Conservation (phyloP, 2,888 invertebrate species). For the Hartigia nigra region DNA sequence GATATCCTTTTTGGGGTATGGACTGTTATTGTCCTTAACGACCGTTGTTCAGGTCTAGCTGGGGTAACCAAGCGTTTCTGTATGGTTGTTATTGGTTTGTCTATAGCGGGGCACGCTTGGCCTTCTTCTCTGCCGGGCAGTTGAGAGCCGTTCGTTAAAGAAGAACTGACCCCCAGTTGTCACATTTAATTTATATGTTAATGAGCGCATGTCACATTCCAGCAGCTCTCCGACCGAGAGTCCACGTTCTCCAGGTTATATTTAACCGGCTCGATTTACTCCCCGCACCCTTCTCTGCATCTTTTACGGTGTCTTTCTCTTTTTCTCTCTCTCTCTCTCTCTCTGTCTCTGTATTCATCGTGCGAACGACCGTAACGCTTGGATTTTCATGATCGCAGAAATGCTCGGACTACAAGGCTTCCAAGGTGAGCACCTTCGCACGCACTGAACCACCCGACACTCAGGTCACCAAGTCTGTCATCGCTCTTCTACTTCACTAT, state of each 20-base stretch:
- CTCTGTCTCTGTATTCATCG: constrained; percentile 1
- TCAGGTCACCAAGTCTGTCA: constrained; percentile 94
- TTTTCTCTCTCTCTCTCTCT: constrained; percentile 1
- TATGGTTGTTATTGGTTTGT: not conserved
- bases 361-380: not conserved
- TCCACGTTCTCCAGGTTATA: constrained; percentile 28
- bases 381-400: constrained; percentile 75
- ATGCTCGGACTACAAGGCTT: constrained; percentile 93
- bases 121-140: not conserved
- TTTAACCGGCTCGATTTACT: constrained; percentile 35
- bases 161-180: constrained; percentile 49
- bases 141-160: not conserved
- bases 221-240: constrained; percentile 23
- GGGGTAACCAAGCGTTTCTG: not conserved
- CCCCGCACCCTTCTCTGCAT: constrained; percentile 25
- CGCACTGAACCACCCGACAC: constrained; percentile 94
- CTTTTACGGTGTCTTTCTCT: not conserved
- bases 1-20: not conserved
- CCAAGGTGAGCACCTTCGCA: constrained; percentile 89
- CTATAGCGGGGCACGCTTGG: not conserved
- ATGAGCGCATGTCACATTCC: constrained; percentile 54
- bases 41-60: not conserved
- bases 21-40: not conserved
- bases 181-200: constrained; percentile 57
- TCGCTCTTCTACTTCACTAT: constrained; percentile 90